Evolutionary conservation across 2,113 vertebrate species (phyloP), one percentile per base, ranked within the genome.

Genomic region (Pygathrix nemaeus): DNA sequence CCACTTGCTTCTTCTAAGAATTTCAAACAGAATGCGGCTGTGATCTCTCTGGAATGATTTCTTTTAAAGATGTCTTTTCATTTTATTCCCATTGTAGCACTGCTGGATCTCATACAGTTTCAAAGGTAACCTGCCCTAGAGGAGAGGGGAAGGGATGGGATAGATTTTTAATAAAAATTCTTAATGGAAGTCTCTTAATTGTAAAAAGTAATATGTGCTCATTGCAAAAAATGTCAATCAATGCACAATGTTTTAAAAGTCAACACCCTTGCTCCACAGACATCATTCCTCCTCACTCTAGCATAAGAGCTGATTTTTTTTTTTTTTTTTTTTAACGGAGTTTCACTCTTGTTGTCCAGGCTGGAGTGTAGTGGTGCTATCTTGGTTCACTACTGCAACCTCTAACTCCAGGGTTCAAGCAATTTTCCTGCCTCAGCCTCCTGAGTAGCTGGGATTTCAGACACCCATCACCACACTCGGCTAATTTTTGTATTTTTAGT

Each of bases 31-130:
- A 66, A 0, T 96, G 45, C 38, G 78, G 89, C 68, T 96, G 13
- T 97, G 97, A 97, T 96, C 55, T 96, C 70, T 81, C 88, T 92
- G 82, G 38, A 93, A 82, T 40, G 64, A 81, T 80, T 87, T 79
- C n/a, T 61, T 94, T 97, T 93, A 90, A 97, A 97, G 92, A 43
- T 70, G 82, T 96, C 97, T 98, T 97, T 97, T 82, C 96, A 40
- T 98, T 98, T 96, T 86, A 30, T 98, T 98, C 96, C 94, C 96
- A 86, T 35, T 98, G 76, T 97, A 99, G 99, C 98, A 2, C 90
- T 99, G 32, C 98, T 99, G 93, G 98, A 99, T 97, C 98, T 99
- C 72, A 98, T 99, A 97, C 97, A 98, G 73, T 99, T 99, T 98
- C 98, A 98, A 96, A 99, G 99, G 99, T 99, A 99, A 99, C 55